phyloP scores from a whole-genome alignment of 2,797 vertebrate species.

The Harpagifer antarcticus region DNA sequence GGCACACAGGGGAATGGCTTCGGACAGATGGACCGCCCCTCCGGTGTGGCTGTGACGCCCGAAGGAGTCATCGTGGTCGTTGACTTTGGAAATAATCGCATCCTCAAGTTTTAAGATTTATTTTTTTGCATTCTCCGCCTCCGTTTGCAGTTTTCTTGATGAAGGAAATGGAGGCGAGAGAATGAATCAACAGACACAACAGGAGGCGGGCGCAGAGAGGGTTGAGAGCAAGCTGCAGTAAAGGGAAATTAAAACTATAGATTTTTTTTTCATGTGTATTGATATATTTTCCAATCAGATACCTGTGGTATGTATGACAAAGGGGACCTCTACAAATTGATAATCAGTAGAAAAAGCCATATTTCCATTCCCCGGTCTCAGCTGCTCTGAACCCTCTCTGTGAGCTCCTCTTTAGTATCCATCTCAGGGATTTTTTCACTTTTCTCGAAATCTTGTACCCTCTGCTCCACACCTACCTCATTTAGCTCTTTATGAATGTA shows the following conservation, averaged over 20 bases:
- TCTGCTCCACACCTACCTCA: conserved; percentile 99
- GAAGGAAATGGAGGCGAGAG: conserved; percentile 76
- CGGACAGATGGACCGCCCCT: conserved; percentile 99
- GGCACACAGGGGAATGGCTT: conserved; percentile 96
- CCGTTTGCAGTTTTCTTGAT: conserved; percentile 60
- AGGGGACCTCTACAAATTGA: conserved; percentile 76
- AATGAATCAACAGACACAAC: conserved; percentile 76
- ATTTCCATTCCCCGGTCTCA: conserved; percentile 56
- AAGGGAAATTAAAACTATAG: conserved; percentile 64
- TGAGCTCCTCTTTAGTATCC: conserved; percentile 71
- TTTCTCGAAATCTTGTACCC: conserved; percentile 88
- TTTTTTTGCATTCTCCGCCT: conserved; percentile 71
- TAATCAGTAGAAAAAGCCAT: conserved; percentile 76
- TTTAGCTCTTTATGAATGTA: conserved; percentile 99
- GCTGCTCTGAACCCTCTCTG: conserved; percentile 74
- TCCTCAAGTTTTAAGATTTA: conserved; percentile 92
- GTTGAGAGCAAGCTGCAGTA: conserved; percentile 60
- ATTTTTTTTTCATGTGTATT: conserved; percentile 34
- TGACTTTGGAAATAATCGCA: conserved; percentile 99
- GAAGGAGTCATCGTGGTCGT: conserved; percentile 99
- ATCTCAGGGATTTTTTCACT: conserved; percentile 90
- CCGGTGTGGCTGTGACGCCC: conserved; percentile 95
- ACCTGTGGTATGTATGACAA: conserved; percentile 66
- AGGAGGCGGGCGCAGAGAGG: conserved; percentile 64
- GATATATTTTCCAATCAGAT: conserved; percentile 45